Conservation (phyloP, 2,888 invertebrate species). For the Caenorhabditis doughertyi region DNA sequence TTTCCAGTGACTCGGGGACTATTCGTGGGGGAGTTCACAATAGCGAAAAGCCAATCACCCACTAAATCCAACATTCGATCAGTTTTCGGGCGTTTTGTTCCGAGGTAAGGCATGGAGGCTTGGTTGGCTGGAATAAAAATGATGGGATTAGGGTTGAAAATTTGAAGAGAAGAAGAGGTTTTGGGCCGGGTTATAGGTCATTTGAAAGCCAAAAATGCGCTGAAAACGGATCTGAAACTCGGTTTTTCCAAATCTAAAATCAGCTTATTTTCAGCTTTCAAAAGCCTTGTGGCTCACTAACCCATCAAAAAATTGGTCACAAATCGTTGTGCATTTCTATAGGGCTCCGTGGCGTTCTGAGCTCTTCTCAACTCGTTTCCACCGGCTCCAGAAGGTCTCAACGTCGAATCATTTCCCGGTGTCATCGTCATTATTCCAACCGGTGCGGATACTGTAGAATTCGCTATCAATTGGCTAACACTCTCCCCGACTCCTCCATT, state of each 20-base stretch:
- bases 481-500: slow-evolving; percentile 41
- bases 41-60: slow-evolving; percentile 70
- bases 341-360: slow-evolving; percentile 17
- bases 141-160: neutral
- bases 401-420: slow-evolving; percentile 27
- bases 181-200: no score
- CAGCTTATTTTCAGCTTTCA: no score
- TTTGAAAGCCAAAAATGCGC: no score
- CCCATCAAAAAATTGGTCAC: slow-evolving; percentile 59
- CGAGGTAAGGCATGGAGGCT: slow-evolving; percentile 46
- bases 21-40: slow-evolving; percentile 54
- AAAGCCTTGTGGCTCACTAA: neutral
- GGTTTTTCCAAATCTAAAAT: no score
- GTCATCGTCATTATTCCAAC: no score
- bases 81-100: slow-evolving; percentile 66
- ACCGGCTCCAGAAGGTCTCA: no score
- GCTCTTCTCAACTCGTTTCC: no score
- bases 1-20: slow-evolving; percentile 26
- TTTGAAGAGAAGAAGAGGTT: no score
- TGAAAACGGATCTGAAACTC: no score
- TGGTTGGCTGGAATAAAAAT: slow-evolving; percentile 58
- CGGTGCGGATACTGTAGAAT: slow-evolving; percentile 62
- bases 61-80: slow-evolving; percentile 69
- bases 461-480: slow-evolving; percentile 59
- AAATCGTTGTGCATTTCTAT: slow-evolving; percentile 47